phyloP scores from a whole-genome alignment of 2,113 vertebrate species.

The Sceloporus tristichus region DNA sequence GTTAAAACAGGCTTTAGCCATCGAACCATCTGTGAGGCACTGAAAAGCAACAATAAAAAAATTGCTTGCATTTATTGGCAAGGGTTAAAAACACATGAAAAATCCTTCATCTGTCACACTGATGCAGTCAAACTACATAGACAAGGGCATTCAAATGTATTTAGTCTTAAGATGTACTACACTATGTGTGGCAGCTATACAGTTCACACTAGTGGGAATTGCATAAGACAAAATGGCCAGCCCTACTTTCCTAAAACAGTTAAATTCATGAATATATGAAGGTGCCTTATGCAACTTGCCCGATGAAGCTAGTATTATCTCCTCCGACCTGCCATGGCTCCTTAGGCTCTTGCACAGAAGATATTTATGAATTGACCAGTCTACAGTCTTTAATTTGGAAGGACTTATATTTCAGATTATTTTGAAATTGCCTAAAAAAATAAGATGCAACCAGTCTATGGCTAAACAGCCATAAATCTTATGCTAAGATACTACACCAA shows the following conservation, averaged over 20 bases:
- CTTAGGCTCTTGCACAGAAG: neutral
- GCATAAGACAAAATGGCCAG: neutral
- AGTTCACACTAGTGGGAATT: neutral
- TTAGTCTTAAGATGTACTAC: neutral
- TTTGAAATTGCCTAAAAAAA: neutral
- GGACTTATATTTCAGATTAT: neutral
- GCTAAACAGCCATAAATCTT: too few relatives aligned
- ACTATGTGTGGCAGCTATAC: neutral
- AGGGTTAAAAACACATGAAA: neutral
- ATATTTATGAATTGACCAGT: neutral
- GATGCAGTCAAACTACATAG: neutral
- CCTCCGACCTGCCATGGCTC: neutral
- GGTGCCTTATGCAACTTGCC: neutral
- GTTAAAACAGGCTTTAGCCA: conserved; percentile 94
- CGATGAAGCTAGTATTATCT: neutral
- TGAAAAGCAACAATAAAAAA: conserved; percentile 68
- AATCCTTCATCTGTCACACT: neutral
- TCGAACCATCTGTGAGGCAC: conserved; percentile 90
- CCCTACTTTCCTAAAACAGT: neutral
- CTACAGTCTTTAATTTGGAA: too few relatives aligned
- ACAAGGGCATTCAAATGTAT: neutral
- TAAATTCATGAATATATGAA: neutral
- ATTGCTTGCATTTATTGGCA: neutral
- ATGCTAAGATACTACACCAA: neutral
- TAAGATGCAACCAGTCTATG: neutral